Percentiles rank a stretch among this genome's conserved stretches.
Conservation (phyloP, 2,113 vertebrate genomes). For the Dipodomys merriami region DNA sequence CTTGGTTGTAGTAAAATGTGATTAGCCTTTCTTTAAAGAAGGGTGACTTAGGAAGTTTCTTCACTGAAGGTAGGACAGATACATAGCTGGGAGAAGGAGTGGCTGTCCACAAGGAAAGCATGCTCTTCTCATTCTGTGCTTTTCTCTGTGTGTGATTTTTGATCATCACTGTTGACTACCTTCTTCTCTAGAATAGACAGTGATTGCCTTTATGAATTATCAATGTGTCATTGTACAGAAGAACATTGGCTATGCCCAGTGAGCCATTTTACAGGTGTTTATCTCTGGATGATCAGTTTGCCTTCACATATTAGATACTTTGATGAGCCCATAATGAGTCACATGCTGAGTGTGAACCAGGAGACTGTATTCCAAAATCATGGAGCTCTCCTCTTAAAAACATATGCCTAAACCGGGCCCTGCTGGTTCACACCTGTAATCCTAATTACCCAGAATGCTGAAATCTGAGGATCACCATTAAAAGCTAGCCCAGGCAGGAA, state of each 20-base stretch:
- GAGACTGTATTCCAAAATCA: not conserved
- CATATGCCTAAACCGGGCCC: too few relatives aligned
- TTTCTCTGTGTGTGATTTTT: not conserved
- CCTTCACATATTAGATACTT: not conserved
- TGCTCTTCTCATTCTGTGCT: not conserved
- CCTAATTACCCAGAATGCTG: too few relatives aligned
- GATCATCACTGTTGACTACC: not conserved
- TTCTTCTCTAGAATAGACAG: not conserved
- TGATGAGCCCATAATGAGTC: not conserved
- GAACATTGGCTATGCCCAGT: not conserved
- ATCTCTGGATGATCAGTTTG: not conserved
- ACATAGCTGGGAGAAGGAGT: not conserved
- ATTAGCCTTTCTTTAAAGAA: not conserved
- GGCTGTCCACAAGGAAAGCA: not conserved
- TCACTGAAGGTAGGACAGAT: not conserved
- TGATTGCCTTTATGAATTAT: not conserved
- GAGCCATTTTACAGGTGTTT: not conserved
- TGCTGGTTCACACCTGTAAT: too few relatives aligned
- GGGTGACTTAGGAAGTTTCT: not conserved
- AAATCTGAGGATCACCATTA: too few relatives aligned
- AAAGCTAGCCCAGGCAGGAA: too few relatives aligned
- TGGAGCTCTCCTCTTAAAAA: not conserved
- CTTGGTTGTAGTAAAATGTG: not conserved
- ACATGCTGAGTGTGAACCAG: not conserved
- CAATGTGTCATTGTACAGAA: not conserved